phyloP scores from a whole-genome alignment of 2,797 vertebrate genomes.

The Enteromius paludinosus region DNA sequence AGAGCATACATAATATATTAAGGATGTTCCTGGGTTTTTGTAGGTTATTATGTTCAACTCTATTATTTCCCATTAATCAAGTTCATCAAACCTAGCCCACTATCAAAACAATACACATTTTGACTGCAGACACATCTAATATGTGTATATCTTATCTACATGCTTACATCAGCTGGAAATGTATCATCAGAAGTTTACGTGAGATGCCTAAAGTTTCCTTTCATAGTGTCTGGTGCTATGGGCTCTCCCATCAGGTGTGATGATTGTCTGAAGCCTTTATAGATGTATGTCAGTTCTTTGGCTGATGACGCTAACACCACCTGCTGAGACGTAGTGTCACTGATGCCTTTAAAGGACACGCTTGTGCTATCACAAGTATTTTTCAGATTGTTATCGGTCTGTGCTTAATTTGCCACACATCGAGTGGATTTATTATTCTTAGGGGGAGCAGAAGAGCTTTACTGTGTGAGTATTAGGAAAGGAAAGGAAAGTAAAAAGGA shows the following conservation, averaged over 20 bases:
- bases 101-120: not conserved
- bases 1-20: not conserved
- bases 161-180: not conserved
- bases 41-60: not conserved
- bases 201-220: not conserved
- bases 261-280: not conserved
- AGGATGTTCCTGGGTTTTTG: not conserved
- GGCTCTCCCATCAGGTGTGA: not conserved
- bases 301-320: no score
- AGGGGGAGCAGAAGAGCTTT: not conserved
- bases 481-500: no score
- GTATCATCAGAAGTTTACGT: not conserved
- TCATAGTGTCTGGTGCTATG: not conserved
- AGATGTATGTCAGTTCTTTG: not conserved
- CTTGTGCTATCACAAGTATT: not conserved
- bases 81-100: not conserved
- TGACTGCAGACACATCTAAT: no score
- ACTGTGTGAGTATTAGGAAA: no score
- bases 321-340: not conserved
- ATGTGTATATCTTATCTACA: no score
- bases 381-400: not conserved
- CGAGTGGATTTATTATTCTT: not conserved
- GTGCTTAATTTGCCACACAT: not conserved
- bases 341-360: not conserved
- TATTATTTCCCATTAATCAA: not conserved